Percentiles rank a stretch among this genome's conserved stretches.
phyloP scores from a whole-genome alignment of 2,797 vertebrate genomes.

The Falco biarmicus region DNA sequence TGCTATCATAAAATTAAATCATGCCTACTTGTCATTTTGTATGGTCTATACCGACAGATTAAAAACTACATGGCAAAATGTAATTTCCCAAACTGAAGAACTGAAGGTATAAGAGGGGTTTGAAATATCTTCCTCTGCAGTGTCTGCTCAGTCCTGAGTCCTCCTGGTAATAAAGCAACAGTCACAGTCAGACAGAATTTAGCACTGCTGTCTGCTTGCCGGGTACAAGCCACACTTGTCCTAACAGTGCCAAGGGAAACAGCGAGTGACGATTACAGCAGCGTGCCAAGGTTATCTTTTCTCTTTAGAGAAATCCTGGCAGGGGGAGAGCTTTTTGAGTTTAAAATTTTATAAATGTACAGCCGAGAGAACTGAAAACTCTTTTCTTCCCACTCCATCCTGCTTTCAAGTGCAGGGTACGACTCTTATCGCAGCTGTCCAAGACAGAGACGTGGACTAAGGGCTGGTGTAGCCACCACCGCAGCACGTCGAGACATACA shows the following conservation, averaged over 20 bases:
- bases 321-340: not conserved
- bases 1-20: slow-evolving; percentile 75
- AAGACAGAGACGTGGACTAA: not conserved
- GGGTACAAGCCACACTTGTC: slow-evolving; percentile 41
- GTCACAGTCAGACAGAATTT: slow-evolving; percentile 38
- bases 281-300: slow-evolving; percentile 40
- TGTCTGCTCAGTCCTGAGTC: not conserved
- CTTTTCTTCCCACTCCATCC: not conserved
- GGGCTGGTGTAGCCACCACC: not conserved
- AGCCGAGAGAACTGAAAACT: not conserved
- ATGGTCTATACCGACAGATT: slow-evolving; percentile 58
- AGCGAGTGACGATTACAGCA: slow-evolving; percentile 19
- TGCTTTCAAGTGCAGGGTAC: rapidly evolving
- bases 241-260: slow-evolving; percentile 19
- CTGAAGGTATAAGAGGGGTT: slow-evolving; percentile 48
- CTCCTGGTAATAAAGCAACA: slow-evolving; percentile 31
- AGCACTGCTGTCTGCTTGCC: slow-evolving; percentile 36
- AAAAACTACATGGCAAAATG: slow-evolving; percentile 73
- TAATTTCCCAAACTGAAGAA: slow-evolving; percentile 72
- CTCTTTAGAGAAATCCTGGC: slow-evolving; percentile 21
- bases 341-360: not conserved
- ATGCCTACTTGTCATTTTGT: slow-evolving; percentile 54
- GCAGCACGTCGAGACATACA: rapidly evolving
- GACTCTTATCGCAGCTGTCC: not conserved
- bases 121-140: slow-evolving; percentile 67